Percentiles rank a stretch among this genome's conserved stretches.
phyloP scores from a whole-genome alignment of 2,113 vertebrate species.

The Clarias gariepinus region DNA sequence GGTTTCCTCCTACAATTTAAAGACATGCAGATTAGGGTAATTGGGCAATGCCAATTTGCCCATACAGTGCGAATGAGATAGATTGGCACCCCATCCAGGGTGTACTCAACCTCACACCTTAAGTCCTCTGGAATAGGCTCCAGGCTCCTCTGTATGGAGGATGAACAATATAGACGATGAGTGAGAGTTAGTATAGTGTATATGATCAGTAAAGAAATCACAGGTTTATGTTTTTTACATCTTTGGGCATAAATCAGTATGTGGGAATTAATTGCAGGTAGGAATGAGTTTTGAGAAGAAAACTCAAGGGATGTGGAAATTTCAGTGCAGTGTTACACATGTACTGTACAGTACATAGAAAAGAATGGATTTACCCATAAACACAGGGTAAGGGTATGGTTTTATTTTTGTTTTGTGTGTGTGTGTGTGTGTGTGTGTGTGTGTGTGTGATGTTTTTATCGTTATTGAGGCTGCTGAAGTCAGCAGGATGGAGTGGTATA shows the following conservation, averaged over 20 bases:
- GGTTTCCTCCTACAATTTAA: too few relatives aligned
- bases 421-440: neutral
- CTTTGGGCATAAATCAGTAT: neutral
- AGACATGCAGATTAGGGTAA: too few relatives aligned
- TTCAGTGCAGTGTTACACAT: neutral
- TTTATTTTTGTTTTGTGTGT: too few relatives aligned
- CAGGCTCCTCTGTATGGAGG: too few relatives aligned
- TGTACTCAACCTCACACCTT: too few relatives aligned
- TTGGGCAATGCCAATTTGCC: too few relatives aligned
- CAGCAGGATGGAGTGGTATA: conserved; percentile 40
- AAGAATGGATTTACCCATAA: neutral
- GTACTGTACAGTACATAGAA: too few relatives aligned
- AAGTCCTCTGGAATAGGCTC: too few relatives aligned
- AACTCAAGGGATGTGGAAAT: neutral
- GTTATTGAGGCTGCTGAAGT: conserved; percentile 30
- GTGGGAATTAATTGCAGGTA: neutral
- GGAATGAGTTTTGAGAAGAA: neutral
- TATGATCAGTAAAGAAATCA: neutral
- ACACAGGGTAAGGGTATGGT: neutral
- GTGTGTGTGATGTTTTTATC: neutral
- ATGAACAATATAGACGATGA: too few relatives aligned
- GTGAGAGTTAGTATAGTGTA: too few relatives aligned
- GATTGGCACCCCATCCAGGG: too few relatives aligned
- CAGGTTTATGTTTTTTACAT: neutral
- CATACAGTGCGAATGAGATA: too few relatives aligned